Evolutionary conservation across 2,797 vertebrate genomes (phyloP), one percentile per base, ranked within the genome.

Genomic region (Pantherophis alleghaniensis): DNA sequence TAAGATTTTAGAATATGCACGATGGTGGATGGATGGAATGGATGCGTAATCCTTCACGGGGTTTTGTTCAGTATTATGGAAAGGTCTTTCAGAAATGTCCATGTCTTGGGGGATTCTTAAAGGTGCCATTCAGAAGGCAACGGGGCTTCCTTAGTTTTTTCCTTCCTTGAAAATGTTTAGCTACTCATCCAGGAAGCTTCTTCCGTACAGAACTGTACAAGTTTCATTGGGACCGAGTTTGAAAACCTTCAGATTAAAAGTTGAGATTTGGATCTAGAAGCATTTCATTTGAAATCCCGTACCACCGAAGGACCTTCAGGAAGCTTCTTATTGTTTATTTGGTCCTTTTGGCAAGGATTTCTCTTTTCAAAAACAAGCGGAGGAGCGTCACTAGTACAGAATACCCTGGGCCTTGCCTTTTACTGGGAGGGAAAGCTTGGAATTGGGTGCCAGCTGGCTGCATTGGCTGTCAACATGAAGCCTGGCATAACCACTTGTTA

Each of bases 371-470:
- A 66, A 93, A 90, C 66, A 89, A 89, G 61, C 6, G 86, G 1
- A 4, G 20, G 47, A 57, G 60, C 51, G 4, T 86, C 24, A 32
- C 12, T 47, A 22, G 4, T 61, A 57, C 69, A 55, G 9, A 51
- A 22, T 83, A 0, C 94, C 94, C 91, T 91, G 12, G 74, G 92
- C 89, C 92, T 95, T 94, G 18, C 79, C 93, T 88, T 14, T 95
- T 93, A 93, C 93, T 47, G 90, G 47, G 93, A 59, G 61, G 92
- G 95, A 92, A 2, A 0, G 0, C 94, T 51, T 94, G 94, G 88
- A 59, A 95, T 93, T 83, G 55, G 90, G 26, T 66, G 95, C 94
- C 95, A 88, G 20, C 32, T 95, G 96, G 91, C 94, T 94, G 2
- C 60, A 90, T 89, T 91, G 28, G 51, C 79, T 92, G 83, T 93